Base-by-base conservation (phyloP, 2,113 vertebrate species). In the Gobio gobio region DNA sequence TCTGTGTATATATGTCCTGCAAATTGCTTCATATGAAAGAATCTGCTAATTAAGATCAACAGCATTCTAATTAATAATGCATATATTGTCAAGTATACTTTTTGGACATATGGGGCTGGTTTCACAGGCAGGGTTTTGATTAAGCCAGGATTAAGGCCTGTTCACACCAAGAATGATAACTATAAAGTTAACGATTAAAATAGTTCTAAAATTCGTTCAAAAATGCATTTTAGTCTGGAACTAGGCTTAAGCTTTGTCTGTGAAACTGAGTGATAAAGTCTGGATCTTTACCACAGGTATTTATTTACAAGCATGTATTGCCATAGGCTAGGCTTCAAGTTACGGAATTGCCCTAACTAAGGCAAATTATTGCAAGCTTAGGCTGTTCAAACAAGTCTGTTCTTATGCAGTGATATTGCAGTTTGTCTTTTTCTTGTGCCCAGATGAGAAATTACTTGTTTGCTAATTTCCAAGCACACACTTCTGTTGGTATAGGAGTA, bases 401-500 rank as follows among this genome's bases (percentile, higher is more conserved):
- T 20, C 29, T 45, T 5, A 74, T 5, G 2, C 3, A 45, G 6
- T 5, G 13, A 40, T 4, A 10, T 43, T 43, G 68, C 63, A 18
- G 63, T 74, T 47, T 47, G 24, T 49, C 12, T 4, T 51, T 49
- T 16, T 76, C 13, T 10, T 76, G n/a, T 76, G 16, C 14, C 49
- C 3, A 6, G 43, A 36, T 33, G 61, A 49, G 43, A 68, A 51
- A 22, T 75, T 3, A 10, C 14, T 59, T 26, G 49, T 22, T 68
- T 75, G 87, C 33, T 54, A 45, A 47, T 77, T 40, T 47, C 18
- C 33, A 26, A 22, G 74, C 47, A 83, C 64, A 82, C 22, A 75
- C 13, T 26, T 18, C n/a, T 47, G 24, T 86, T 83, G 64, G 75
- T 56, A 72, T 74, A 83, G 70, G 72, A 51, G 45, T 70, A 80